A percentile compares a stretch with the other conserved stretches of the same genome.
Conservation (phyloP, 2,797 vertebrate species). For the Corythornis leucogaster region DNA sequence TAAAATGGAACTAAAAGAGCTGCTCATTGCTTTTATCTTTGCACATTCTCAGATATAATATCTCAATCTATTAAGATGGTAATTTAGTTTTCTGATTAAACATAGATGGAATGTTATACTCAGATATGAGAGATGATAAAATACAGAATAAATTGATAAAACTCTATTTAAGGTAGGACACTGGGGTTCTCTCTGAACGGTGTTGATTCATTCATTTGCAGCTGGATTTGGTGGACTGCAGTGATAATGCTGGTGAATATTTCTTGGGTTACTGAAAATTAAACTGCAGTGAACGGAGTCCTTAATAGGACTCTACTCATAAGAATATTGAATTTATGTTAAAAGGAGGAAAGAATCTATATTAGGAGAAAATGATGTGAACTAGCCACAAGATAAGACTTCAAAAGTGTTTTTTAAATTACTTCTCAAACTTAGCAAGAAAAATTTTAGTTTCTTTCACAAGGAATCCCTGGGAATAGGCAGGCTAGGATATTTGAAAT, state of each 20-base stretch:
- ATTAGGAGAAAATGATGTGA: slow-evolving; percentile 22
- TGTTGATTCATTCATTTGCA: not conserved
- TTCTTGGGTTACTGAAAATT: slow-evolving; percentile 30
- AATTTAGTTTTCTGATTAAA: slow-evolving; percentile 51
- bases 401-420: slow-evolving; percentile 28
- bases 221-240: not conserved
- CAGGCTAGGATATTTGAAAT: not conserved
- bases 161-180: not conserved
- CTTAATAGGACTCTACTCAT: not conserved
- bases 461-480: not conserved
- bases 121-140: not conserved
- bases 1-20: slow-evolving; percentile 20
- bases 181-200: not conserved
- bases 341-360: slow-evolving; percentile 27
- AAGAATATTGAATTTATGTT: slow-evolving; percentile 51
- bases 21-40: slow-evolving; percentile 21
- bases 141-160: not conserved
- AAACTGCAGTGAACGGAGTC: not conserved
- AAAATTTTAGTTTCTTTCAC: not conserved
- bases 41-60: not conserved
- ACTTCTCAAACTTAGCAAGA: not conserved
- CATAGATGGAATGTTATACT: not conserved
- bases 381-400: not conserved
- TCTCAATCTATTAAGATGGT: slow-evolving; percentile 35
- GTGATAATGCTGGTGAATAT: slow-evolving; percentile 15